phyloP scores from a whole-genome alignment of 2,113 vertebrate species.

The Xiphias gladius region DNA sequence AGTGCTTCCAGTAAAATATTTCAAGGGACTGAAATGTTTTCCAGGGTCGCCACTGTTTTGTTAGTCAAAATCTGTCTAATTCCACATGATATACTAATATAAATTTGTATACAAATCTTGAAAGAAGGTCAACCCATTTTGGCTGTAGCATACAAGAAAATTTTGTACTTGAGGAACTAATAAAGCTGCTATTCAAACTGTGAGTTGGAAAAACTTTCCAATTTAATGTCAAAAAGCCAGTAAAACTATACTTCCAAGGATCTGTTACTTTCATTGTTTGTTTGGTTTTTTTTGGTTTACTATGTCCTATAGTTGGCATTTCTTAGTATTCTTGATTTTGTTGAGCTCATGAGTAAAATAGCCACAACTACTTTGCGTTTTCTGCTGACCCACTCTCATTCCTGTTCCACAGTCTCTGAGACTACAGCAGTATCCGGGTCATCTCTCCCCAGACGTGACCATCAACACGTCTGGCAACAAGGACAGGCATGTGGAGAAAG shows the following conservation, averaged over 20 bases:
- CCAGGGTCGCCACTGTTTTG: too few relatives aligned
- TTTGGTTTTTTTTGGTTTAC: too few relatives aligned
- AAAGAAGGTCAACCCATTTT: too few relatives aligned
- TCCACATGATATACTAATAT: background rate
- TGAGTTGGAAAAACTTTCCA: background rate
- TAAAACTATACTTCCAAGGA: background rate
- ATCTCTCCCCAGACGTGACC: conserved; percentile 92
- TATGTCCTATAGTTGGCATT: background rate
- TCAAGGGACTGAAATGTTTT: background rate
- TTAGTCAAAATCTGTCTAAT: background rate
- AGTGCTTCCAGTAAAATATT: background rate
- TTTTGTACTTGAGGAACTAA: too few relatives aligned
- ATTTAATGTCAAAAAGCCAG: background rate
- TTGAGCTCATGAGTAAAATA: background rate
- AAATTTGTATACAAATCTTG: background rate
- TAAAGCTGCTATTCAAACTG: background rate
- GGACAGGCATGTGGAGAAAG: conserved; percentile 90
- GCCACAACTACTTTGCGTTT: background rate
- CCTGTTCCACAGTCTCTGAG: conserved; percentile 85
- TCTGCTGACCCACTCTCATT: background rate
- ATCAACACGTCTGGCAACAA: conserved; percentile 91
- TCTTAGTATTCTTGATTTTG: background rate
- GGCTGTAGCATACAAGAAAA: too few relatives aligned
- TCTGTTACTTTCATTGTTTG: background rate
- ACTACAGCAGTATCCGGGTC: conserved; percentile 90